Evolutionary conservation across 2,113 vertebrate genomes (phyloP).

Genomic region (Paratilapia polleni): DNA sequence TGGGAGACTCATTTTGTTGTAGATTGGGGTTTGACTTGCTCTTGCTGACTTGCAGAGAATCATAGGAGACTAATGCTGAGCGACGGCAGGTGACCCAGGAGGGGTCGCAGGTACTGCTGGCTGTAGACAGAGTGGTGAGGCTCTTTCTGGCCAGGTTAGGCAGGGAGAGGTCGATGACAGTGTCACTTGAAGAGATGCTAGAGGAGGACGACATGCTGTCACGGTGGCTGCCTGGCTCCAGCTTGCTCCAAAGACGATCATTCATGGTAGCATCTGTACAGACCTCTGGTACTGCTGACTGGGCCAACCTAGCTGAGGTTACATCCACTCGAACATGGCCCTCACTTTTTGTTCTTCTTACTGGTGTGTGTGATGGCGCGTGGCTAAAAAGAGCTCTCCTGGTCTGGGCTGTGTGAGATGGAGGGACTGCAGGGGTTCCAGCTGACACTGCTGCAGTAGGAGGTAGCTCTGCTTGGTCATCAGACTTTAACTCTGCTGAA

Average conservation of each 20-base stretch:
- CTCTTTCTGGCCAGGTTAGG: constrained; percentile 87
- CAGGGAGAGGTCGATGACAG: constrained; percentile 90
- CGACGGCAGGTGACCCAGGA: constrained; percentile 45
- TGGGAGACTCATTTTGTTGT: constrained; percentile 31
- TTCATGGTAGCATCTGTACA: constrained; percentile 85
- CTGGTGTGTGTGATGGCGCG: constrained; percentile 22
- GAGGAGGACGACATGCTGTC: constrained; percentile 94
- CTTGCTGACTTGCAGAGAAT: constrained; percentile 80
- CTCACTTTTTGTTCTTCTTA: constrained; percentile 82
- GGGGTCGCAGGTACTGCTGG: constrained; percentile 38
- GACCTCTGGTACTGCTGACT: constrained; percentile 82
- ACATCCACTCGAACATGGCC: constrained; percentile 68
- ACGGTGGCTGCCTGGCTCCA: constrained; percentile 83
- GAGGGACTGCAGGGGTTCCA: background rate
- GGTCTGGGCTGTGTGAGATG: constrained; percentile 7
- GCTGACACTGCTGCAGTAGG: background rate
- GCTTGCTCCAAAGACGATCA: constrained; percentile 89
- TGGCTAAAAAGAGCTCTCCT: constrained; percentile 54
- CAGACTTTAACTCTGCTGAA: background rate
- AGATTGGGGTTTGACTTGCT: constrained; percentile 96
- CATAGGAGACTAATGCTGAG: constrained; percentile 52
- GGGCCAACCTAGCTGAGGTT: constrained; percentile 24
- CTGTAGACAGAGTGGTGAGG: constrained; percentile 71
- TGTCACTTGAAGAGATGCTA: constrained; percentile 94
- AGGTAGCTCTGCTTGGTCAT: background rate